Evolutionary conservation across 2,888 invertebrate genomes (phyloP).

Genomic region (Ctenicera cuprea): DNA sequence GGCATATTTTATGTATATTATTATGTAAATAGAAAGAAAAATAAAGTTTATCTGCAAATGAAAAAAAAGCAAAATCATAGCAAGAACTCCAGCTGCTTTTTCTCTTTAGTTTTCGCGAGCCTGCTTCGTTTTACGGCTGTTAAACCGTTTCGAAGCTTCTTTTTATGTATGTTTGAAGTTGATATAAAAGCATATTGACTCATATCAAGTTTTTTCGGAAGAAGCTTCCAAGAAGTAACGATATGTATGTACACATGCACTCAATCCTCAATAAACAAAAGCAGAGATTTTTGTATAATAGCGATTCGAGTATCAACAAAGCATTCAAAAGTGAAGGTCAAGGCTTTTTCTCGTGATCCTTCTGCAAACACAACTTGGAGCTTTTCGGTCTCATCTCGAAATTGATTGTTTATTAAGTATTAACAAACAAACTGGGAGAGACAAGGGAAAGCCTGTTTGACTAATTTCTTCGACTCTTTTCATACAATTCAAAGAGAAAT

Average conservation of each 20-base stretch:
- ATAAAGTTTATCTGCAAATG: slow-evolving; percentile 9
- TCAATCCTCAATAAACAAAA: slow-evolving; percentile 26
- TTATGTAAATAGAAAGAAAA: slow-evolving; percentile 30
- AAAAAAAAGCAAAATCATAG: background rate
- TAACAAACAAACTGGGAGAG: slow-evolving; percentile 1
- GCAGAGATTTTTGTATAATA: slow-evolving; percentile 16
- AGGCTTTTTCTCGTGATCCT: slow-evolving; percentile 6
- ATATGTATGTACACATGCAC: slow-evolving; percentile 30
- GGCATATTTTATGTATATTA: slow-evolving; percentile 15
- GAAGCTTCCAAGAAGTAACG: slow-evolving; percentile 11
- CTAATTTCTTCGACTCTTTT: background rate
- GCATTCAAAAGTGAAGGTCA: background rate
- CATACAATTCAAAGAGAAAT: background rate
- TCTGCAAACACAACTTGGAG: slow-evolving; percentile 11
- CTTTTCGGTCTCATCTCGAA: background rate
- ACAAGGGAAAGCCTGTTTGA: background rate
- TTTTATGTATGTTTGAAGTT: slow-evolving; percentile 16
- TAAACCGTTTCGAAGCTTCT: slow-evolving; percentile 7
- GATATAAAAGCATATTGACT: slow-evolving; percentile 27
- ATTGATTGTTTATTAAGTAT: slow-evolving; percentile 31
- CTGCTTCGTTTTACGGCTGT: slow-evolving; percentile 21
- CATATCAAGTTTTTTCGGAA: slow-evolving; percentile 4
- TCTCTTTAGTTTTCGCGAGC: background rate
- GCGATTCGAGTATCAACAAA: slow-evolving; percentile 10
- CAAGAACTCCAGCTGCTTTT: background rate